Evolutionary conservation across 1,140 invertebrate species (phyloP).

Genomic region (Steinernema feltiae): DNA sequence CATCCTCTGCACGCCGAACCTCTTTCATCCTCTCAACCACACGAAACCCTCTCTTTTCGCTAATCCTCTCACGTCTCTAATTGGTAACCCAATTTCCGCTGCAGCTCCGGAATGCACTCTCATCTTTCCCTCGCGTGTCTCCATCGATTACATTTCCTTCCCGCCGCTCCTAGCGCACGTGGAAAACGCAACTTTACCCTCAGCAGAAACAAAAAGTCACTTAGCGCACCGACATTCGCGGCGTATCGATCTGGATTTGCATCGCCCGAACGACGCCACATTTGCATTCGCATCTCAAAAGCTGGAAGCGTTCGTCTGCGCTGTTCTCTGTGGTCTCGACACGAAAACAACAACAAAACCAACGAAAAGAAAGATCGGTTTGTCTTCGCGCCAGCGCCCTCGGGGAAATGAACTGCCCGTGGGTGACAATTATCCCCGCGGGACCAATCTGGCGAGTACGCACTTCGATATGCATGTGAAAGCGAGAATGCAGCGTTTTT

Average conservation of each 20-base stretch:
- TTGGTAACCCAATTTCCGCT: not conserved
- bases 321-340: too few relatives aligned
- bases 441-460: not conserved
- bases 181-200: not conserved
- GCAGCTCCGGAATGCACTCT: not conserved
- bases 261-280: not conserved
- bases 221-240: too few relatives aligned
- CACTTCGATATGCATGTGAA: conserved; percentile 7
- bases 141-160: not conserved
- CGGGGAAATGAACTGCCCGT: too few relatives aligned
- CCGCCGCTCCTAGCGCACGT: not conserved
- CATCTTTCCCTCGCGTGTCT: not conserved
- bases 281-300: not conserved
- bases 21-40: not conserved
- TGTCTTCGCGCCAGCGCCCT: too few relatives aligned
- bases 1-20: conserved; percentile 17
- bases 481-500: not conserved
- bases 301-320: too few relatives aligned
- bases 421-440: conserved; percentile 11
- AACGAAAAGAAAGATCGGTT: not conserved
- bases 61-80: not conserved
- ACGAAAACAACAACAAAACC: not conserved
- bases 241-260: not conserved
- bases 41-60: too few relatives aligned
- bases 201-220: not conserved